phyloP scores from a whole-genome alignment of 2,888 invertebrate species.

The Xestia c-nigrum region DNA sequence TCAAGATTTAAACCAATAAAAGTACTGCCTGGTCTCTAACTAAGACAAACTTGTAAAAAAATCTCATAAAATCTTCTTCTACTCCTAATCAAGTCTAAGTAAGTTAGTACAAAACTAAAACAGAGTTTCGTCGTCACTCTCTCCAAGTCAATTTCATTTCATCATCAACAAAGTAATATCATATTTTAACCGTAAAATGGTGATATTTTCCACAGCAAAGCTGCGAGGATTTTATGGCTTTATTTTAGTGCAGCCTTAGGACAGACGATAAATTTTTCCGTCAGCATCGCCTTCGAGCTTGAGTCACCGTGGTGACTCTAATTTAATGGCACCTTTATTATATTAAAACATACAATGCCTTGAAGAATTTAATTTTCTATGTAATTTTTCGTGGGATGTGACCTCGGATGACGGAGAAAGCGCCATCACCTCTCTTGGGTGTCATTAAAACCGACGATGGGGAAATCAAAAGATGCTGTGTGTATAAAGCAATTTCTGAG shows the following conservation, averaged over 20 bases:
- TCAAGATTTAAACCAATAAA: neutral
- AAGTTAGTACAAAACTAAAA: neutral
- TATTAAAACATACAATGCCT: constrained; percentile 47
- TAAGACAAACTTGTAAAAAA: neutral
- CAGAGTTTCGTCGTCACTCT: constrained; percentile 3
- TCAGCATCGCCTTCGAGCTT: constrained; percentile 47
- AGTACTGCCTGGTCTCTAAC: neutral
- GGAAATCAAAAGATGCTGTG: constrained; percentile 46
- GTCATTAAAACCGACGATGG: constrained; percentile 29
- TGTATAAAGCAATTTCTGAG: constrained; percentile 24
- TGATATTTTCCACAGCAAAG: constrained; percentile 55
- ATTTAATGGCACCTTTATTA: constrained; percentile 41
- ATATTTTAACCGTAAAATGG: constrained; percentile 67
- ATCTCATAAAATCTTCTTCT: neutral
- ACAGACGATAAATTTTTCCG: constrained; percentile 68
- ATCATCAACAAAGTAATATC: constrained; percentile 65
- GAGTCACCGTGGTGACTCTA: constrained; percentile 35
- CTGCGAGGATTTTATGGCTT: constrained; percentile 66
- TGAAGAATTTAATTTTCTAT: constrained; percentile 45
- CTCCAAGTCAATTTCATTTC: constrained; percentile 53
- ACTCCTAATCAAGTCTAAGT: neutral
- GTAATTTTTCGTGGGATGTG: constrained; percentile 38
- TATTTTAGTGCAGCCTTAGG: constrained; percentile 70
- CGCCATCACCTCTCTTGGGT: constrained; percentile 30
- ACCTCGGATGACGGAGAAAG: constrained; percentile 18